Percentiles rank a stretch among this genome's conserved stretches.
These are phyloP conservation scores for Stictocephala bisonia DNA, from an alignment of 2,888 invertebrate genomes.

Conservation along the genomic window DNA sequence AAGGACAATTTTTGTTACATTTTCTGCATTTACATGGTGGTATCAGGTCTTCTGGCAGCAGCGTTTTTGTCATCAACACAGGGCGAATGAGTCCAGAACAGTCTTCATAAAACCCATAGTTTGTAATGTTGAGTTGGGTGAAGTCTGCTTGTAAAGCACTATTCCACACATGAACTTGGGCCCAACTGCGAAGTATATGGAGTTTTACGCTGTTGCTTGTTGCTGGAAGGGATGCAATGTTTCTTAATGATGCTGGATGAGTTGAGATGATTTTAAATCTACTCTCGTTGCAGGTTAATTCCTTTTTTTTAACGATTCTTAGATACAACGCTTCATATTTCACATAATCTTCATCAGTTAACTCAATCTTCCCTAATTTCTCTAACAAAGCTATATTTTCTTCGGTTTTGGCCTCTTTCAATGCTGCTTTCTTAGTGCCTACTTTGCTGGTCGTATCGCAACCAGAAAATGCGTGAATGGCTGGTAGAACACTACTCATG, in stretches of 20 bases:
- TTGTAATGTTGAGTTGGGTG: too few relatives aligned
- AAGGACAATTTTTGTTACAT: slow-evolving; percentile 1
- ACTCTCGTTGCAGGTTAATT: slow-evolving; percentile 13
- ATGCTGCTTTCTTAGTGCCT: neutral
- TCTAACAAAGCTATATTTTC: neutral
- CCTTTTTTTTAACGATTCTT: neutral
- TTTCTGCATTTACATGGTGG: slow-evolving; percentile 15
- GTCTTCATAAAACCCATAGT: too few relatives aligned
- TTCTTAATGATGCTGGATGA: slow-evolving; percentile 1
- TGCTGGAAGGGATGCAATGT: neutral
- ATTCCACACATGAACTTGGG: too few relatives aligned
- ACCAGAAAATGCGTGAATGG: too few relatives aligned
- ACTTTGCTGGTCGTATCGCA: neutral
- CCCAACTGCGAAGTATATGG: too few relatives aligned
- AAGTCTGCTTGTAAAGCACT: too few relatives aligned
- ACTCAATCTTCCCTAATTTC: neutral
- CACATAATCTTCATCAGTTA: neutral
- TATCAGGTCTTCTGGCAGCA: slow-evolving; percentile 22
- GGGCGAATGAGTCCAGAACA: too few relatives aligned
- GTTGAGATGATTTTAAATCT: neutral
- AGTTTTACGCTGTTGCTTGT: slow-evolving; percentile 17
- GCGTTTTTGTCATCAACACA: neutral
- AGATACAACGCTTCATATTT: slow-evolving; percentile 4
- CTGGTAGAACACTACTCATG: neutral
- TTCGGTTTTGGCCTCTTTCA: slow-evolving; percentile 6